Evolutionary conservation across 2,797 vertebrate genomes (phyloP), one percentile per base, ranked within the genome.

Genomic region (Fistularia tabacaria): DNA sequence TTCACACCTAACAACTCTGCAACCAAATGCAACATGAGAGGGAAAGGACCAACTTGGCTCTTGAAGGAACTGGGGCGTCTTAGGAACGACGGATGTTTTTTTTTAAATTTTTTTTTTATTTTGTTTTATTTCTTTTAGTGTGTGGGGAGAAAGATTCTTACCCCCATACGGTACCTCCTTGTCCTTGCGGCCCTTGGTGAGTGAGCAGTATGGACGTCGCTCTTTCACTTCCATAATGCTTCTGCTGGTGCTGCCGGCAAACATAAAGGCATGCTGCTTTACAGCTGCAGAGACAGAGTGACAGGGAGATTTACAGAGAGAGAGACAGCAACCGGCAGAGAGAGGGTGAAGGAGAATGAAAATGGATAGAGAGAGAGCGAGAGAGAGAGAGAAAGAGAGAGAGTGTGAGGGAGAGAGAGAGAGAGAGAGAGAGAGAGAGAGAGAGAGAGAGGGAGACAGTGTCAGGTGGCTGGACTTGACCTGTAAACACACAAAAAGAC

Each of bases 141-240:
- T 52, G 14, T 6, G 10, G 39, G 47, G 38, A 7, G 5, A 6
- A 41, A n/a, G 13, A 14, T 0, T 60, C 77, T 77, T 51, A 88
- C 87, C 88, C 0, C 88, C 93, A 55, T 92, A 96, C 9, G 92
- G 93, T 3, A 91, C 89, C 12, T 97, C 94, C 59, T 93, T 96
- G 72, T 98, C 95, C 69, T 91, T 90, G 59, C 93, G 91, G 92
- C 93, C 86, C 91, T 98, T 98, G 77, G 94, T 97, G 74, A 98
- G 91, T 51, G 97, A 98, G 90, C 96, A 97, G 78, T 98, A 98
- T 73, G 96, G 97, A 90, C 95, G 90, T 75, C 94, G 93, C 88
- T 99, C 95, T 83, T 99, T 99, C 89, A 98, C 96, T 95, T 99
- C 97, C 97, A 99, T 99, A 79, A 92, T 94, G 94, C 91, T 92